Base-by-base conservation (phyloP, 2,888 invertebrate genomes). In the Limnephilus lunatus region DNA sequence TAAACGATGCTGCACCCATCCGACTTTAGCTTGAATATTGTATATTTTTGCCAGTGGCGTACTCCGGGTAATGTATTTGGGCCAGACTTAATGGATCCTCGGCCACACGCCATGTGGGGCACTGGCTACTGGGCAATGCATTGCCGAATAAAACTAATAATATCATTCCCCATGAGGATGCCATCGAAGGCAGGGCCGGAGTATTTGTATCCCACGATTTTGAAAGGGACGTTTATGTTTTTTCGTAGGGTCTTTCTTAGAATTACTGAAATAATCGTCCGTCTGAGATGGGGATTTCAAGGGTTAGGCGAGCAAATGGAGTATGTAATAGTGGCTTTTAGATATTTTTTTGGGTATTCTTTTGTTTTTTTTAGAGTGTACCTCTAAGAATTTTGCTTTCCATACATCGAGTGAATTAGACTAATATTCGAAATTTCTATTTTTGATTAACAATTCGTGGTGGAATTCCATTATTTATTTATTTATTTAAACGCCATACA, bases 61-160 rank as follows among this genome's bases (percentile, higher is more conserved):
- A 68, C 53, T 5, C 5, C 25, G 53, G 53, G 25, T 68, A 68
- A 68, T 68, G 53, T 68, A 68, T 19, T 68, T 68, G 53, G 53
- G 53, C 53, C 53, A 5, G 53, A 15, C 53, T 68, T 68, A 68
- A 68, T 68, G 53, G 53, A 68, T 68, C 53, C 85, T 14, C 48
- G 85, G 85, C 39, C 44, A 48, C 85, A 48, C 44, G 85, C 85
- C 39, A 86, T 86, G 35, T 48, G 53, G 53, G 53, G 53, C 53
- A 25, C 53, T 68, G 19, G 7, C 53, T 25, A 68, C 53, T 68
- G 48, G 85, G 30, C 35, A 35, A 11, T 83, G 83, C 85, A 86
- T n/a, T n/a, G 39, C 48, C 85, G 48, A 86, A 86, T 86, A 68
- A 68, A 68, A 86, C 39, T 44, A 44, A 86, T 86, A 86, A 86